phyloP scores from a whole-genome alignment of 2,888 invertebrate species.

The Tyria jacobaeae region DNA sequence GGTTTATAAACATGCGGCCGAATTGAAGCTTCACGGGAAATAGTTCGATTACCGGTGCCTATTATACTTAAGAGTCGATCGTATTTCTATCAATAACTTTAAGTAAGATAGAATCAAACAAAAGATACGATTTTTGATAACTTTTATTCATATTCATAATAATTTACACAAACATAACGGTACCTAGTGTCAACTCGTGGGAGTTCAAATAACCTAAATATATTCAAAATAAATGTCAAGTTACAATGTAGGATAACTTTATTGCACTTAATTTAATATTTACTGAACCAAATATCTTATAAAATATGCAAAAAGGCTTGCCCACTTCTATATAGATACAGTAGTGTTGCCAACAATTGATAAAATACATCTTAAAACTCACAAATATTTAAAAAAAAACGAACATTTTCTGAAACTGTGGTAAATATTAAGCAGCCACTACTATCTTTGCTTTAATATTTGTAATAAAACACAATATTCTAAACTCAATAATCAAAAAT shows the following conservation, averaged over 20 bases:
- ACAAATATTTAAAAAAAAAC: slow-evolving; percentile 10
- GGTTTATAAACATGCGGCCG: too few species aligned
- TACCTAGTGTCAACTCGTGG: slow-evolving; percentile 72
- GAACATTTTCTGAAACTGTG: background rate
- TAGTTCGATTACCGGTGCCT: too few species aligned
- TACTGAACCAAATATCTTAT: slow-evolving; percentile 31
- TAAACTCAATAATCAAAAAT: slow-evolving; percentile 17
- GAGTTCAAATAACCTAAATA: slow-evolving; percentile 49
- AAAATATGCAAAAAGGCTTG: slow-evolving; percentile 24
- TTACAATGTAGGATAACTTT: slow-evolving; percentile 43
- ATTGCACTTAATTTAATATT: slow-evolving; percentile 48
- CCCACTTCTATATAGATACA: background rate
- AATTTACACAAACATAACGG: slow-evolving; percentile 86
- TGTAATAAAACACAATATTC: slow-evolving; percentile 10
- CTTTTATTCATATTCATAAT: slow-evolving; percentile 79
- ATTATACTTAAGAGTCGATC: too few species aligned
- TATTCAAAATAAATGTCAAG: slow-evolving; percentile 49
- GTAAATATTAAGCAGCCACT: slow-evolving; percentile 14
- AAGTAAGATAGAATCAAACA: slow-evolving; percentile 25
- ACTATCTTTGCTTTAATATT: slow-evolving; percentile 3
- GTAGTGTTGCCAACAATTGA: slow-evolving; percentile 4
- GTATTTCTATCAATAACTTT: too few species aligned
- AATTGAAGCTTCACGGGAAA: too few species aligned
- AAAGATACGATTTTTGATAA: slow-evolving; percentile 75
- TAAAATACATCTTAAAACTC: slow-evolving; percentile 11